Evolutionary conservation across 2,888 invertebrate genomes (phyloP).

Genomic region (Dexiosoma caninum): DNA sequence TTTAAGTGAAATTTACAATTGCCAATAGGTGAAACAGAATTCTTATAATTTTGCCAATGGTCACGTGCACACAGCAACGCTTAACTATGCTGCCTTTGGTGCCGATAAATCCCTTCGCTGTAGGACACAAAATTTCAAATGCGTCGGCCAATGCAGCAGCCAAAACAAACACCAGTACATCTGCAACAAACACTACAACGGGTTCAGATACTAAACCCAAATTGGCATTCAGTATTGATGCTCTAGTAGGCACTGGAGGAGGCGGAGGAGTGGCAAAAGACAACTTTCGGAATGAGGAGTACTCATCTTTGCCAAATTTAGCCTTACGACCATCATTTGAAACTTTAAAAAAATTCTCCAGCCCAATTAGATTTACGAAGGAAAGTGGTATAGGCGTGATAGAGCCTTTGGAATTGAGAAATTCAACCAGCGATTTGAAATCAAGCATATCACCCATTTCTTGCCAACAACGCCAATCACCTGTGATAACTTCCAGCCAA

Average conservation of each 20-base stretch:
- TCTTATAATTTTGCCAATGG: conserved; percentile 71
- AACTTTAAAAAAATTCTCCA: conserved; percentile 9
- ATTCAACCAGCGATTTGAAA: conserved; percentile 59
- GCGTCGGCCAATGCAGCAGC: conserved; percentile 66
- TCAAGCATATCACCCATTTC: conserved; percentile 33
- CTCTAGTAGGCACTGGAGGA: conserved; percentile 75
- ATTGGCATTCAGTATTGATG: conserved; percentile 96
- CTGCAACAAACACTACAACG: conserved; percentile 36
- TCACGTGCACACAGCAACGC: conserved; percentile 77
- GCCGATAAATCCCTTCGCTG: conserved; percentile 80
- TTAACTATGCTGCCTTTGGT: conserved; percentile 93
- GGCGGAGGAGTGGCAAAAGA: conserved; percentile 25
- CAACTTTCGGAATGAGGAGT: conserved; percentile 7
- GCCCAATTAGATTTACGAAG: background rate
- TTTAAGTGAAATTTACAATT: background rate
- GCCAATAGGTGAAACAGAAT: background rate
- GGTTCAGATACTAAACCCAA: conserved; percentile 85
- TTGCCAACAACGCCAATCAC: conserved; percentile 36
- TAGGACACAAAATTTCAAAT: conserved; percentile 66
- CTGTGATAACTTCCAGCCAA: conserved; percentile 53
- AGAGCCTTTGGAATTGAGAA: conserved; percentile 70
- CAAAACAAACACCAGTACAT: conserved; percentile 60
- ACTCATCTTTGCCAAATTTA: conserved; percentile 71
- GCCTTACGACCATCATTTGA: conserved; percentile 34
- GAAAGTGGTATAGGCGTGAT: conserved; percentile 42